phyloP scores from a whole-genome alignment of 35 echinoderm and acorn worm genomes.

The Lytechinus variegatus region DNA sequence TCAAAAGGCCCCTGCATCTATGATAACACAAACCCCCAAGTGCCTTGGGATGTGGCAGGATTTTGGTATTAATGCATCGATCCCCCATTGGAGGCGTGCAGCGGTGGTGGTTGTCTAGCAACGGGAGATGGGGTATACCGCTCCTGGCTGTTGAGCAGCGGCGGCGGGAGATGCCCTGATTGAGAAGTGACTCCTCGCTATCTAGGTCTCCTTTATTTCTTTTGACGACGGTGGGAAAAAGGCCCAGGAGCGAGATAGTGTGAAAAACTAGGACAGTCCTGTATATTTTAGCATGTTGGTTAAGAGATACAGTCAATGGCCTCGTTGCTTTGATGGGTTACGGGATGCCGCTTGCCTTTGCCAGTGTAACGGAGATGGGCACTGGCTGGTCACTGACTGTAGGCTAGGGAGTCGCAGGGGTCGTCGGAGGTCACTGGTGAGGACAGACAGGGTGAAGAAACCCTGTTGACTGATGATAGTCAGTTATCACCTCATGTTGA shows the following conservation, averaged over 20 bases:
- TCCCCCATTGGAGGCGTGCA: constrained; percentile 22
- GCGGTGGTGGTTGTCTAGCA: background rate
- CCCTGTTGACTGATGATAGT: constrained; percentile 34
- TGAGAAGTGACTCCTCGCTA: constrained; percentile 35
- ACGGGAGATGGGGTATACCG: constrained; percentile 25
- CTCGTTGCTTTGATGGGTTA: background rate
- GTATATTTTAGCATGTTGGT: constrained; percentile 24
- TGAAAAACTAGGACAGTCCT: constrained; percentile 25
- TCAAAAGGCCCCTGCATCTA: constrained; percentile 22
- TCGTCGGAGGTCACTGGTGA: constrained; percentile 35
- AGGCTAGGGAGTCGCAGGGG: background rate
- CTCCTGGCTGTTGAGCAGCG: constrained; percentile 12
- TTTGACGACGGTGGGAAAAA: background rate
- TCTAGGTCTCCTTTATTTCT: constrained; percentile 28
- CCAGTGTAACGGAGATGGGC: background rate
- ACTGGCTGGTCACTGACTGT: constrained; percentile 33
- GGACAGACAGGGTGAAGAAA: constrained; percentile 43
- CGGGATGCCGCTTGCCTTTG: background rate
- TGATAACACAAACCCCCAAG: background rate
- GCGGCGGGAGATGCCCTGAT: background rate
- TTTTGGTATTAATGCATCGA: constrained; percentile 31
- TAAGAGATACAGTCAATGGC: constrained; percentile 35
- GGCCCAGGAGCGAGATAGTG: constrained; percentile 20
- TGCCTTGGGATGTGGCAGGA: background rate
- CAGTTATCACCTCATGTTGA: background rate